Evolutionary conservation across 2,888 invertebrate genomes (phyloP).

Genomic region (Hypsopygia costalis): DNA sequence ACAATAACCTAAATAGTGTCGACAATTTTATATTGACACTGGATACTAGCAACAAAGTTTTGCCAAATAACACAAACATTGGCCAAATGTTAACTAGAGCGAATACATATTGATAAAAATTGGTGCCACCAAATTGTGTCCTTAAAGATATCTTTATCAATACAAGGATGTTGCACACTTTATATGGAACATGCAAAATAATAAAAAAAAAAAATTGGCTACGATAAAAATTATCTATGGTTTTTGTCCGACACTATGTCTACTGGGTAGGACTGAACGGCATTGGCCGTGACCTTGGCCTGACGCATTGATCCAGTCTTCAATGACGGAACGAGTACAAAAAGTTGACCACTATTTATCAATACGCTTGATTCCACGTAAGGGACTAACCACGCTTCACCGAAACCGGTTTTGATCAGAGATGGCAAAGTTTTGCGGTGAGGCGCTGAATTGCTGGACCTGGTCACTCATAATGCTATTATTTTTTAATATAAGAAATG

Average conservation of each 20-base stretch:
- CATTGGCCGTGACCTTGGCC: constrained; percentile 8
- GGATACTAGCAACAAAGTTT: background rate
- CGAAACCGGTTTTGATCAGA: background rate
- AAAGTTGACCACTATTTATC: constrained; percentile 2
- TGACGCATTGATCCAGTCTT: constrained; percentile 4
- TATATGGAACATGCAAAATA: background rate
- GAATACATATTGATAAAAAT: background rate
- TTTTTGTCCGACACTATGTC: constrained; percentile 8
- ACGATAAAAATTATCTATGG: background rate
- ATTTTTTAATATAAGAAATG: too few species aligned
- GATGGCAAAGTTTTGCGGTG: too few species aligned
- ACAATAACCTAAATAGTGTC: background rate
- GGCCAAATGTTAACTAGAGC: constrained; percentile 2
- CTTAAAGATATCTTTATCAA: too few species aligned
- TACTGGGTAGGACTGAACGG: background rate
- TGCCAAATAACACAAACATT: constrained; percentile 1
- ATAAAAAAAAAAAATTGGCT: background rate
- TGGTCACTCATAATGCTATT: too few species aligned
- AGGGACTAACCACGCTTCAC: background rate
- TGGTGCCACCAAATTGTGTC: background rate
- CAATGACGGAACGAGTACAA: background rate
- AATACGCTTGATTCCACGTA: background rate
- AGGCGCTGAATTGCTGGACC: too few species aligned
- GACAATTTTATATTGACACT: constrained; percentile 7
- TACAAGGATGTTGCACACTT: too few species aligned